Conservation (phyloP, 1,140 invertebrate genomes). For the Plectrocnemia conspersa region DNA sequence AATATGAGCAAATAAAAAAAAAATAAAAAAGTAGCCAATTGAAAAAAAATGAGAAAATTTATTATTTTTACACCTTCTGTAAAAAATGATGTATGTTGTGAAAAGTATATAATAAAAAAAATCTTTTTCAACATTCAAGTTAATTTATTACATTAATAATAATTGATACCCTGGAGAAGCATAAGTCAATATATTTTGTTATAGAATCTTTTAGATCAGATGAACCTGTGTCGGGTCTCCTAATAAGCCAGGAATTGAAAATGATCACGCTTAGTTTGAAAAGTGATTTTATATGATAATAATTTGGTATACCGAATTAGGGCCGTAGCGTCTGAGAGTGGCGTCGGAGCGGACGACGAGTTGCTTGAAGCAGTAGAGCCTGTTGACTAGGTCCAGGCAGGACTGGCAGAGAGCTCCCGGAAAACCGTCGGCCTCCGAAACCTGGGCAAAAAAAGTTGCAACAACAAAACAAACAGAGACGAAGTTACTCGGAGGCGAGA, state of each 20-base stretch:
- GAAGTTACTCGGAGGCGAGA: too few relatives aligned
- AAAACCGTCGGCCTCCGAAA: conserved; percentile 43
- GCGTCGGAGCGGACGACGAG: conserved; percentile 44
- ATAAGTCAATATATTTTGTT: too few relatives aligned
- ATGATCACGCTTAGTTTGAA: conserved; percentile 3
- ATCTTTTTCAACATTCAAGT: too few relatives aligned
- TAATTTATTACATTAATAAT: too few relatives aligned
- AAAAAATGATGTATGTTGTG: conserved; percentile 4
- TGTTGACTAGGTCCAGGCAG: conserved; percentile 46
- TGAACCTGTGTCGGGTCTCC: too few relatives aligned
- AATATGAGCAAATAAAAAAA: conserved; percentile 16
- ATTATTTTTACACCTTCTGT: conserved; percentile 13
- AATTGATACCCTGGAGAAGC: too few relatives aligned
- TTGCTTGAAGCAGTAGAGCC: conserved; percentile 48
- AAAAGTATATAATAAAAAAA: neutral
- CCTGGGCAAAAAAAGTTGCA: conserved; percentile 36
- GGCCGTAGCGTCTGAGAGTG: conserved; percentile 39
- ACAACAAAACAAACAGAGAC: neutral
- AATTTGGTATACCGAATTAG: conserved; percentile 37
- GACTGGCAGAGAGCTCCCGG: conserved; percentile 44
- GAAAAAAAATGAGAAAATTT: conserved; percentile 1
- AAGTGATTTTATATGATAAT: neutral
- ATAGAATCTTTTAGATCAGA: too few relatives aligned
- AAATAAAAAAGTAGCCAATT: neutral
- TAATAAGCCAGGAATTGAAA: neutral